A percentile compares a stretch with the other conserved stretches of the same genome.
Evolutionary conservation across 2,888 invertebrate genomes (phyloP).

Genomic region (Clitarchus hookeri): DNA sequence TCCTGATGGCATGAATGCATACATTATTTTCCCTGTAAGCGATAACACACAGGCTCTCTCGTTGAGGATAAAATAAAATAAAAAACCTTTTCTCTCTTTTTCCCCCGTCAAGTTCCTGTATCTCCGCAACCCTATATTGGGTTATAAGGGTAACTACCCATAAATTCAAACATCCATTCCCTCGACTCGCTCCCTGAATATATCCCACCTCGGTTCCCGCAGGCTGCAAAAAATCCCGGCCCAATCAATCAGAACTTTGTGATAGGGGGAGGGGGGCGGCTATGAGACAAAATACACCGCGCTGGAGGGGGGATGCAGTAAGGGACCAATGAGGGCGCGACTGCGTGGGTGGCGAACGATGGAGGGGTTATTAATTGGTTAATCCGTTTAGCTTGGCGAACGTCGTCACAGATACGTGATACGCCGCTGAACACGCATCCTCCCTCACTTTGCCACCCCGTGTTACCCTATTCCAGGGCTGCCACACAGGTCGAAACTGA

Average conservation of each 20-base stretch:
- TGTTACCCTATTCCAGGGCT: background rate
- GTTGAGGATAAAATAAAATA: background rate
- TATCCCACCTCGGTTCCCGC: background rate
- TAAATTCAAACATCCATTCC: constrained; percentile 9
- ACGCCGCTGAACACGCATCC: background rate
- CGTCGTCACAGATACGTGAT: constrained; percentile 2
- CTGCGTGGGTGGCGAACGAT: background rate
- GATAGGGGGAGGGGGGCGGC: background rate
- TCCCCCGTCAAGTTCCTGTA: background rate
- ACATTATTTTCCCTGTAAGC: background rate
- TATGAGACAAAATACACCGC: background rate
- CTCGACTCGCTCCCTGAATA: background rate
- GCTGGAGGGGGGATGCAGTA: background rate
- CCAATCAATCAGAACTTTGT: background rate
- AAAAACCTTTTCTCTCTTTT: background rate
- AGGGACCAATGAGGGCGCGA: background rate
- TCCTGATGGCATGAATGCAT: constrained; percentile 8
- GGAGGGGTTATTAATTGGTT: constrained; percentile 6
- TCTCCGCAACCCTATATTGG: constrained; percentile 1
- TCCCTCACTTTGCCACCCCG: background rate
- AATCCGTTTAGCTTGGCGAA: constrained; percentile 9
- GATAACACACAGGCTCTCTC: background rate
- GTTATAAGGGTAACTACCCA: constrained; percentile 9
- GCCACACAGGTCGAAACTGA: background rate
- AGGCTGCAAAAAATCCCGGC: background rate